A percentile compares a stretch with the other conserved stretches of the same genome.
Conservation (phyloP, 2,888 invertebrate genomes). For the Matsumyia berberina region DNA sequence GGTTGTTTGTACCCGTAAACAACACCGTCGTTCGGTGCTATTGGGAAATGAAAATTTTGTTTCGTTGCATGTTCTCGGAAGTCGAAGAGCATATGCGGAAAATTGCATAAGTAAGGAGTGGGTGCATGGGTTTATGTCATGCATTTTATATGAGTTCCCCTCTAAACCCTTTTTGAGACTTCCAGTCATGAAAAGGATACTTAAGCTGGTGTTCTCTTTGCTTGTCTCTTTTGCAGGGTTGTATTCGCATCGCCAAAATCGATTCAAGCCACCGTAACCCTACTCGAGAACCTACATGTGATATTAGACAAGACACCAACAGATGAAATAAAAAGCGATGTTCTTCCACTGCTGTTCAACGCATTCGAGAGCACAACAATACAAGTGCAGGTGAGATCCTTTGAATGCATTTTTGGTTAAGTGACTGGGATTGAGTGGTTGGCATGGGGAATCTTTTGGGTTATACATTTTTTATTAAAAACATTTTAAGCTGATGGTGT, state of each 20-base stretch:
- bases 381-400: conserved; percentile 91
- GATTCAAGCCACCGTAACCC: conserved; percentile 93
- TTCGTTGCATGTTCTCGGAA: conserved; percentile 36
- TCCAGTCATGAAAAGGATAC: not conserved
- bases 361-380: conserved; percentile 95
- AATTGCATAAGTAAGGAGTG: conserved; percentile 36
- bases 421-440: not conserved
- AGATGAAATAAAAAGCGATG: conserved; percentile 91
- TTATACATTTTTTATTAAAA: too few species aligned
- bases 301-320: conserved; percentile 94
- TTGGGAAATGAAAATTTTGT: conserved; percentile 37
- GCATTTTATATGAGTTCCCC: not conserved
- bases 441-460: too few species aligned
- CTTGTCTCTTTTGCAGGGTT: conserved; percentile 85
- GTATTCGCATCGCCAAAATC: conserved; percentile 92
- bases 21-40: not conserved
- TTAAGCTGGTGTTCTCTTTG: not conserved
- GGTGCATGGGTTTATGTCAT: not conserved
- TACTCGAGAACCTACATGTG: conserved; percentile 95
- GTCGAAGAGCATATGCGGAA: conserved; percentile 24
- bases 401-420: not conserved
- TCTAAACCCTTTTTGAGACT: not conserved
- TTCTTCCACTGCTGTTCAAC: conserved; percentile 93
- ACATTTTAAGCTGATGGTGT: too few species aligned
- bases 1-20: not conserved